Evolutionary conservation across 2,113 vertebrate species (phyloP), one percentile per base, ranked within the genome.

Genomic region (Turnix velox): DNA sequence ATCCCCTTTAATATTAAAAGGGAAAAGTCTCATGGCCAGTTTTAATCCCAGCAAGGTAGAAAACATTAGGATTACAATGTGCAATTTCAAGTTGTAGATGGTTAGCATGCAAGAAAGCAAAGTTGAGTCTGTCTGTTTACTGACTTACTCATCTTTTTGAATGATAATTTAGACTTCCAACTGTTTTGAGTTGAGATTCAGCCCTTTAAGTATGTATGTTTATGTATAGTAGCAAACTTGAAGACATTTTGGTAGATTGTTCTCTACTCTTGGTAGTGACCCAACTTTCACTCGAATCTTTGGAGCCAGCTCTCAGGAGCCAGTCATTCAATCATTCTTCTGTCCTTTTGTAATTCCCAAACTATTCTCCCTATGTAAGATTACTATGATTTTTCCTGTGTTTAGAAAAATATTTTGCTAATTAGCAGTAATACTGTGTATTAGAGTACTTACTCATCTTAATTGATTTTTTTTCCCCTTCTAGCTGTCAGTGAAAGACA

Each of bases 151-250:
- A 92, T 97, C 92, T 95, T 96, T 95, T 67, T 94, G 88, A 94
- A 85, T 92, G 81, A 55, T 94, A 92, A 91, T 96, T 95, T 96
- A 94, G 82, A 80, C 59, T 96, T 97, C 92, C 94, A 96, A 73
- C 76, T 95, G 89, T 96, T 97, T 97, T 93, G 74, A 95, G 94
- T 84, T 95, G 93, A 95, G 90, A 94, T 96, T 96, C 80, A 91
- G 79, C 74, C 82, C 88, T 94, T 94, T 94, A 93, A 88, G 93
- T 95, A 93, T 48, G 75, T 92, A 92, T 96, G 83, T 88, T 96
- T 92, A 91, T 95, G 94, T 96, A 85, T 93, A 97, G 90, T 82
- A 93, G 88, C 92, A 95, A 96, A 96, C 90, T 93, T 94, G 94
- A 94, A 96, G 95, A 95, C 90, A 92, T 96, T 95, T 94, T 95